Evolutionary conservation across 1,140 invertebrate species (phyloP).

Genomic region (Eueides isabella): DNA sequence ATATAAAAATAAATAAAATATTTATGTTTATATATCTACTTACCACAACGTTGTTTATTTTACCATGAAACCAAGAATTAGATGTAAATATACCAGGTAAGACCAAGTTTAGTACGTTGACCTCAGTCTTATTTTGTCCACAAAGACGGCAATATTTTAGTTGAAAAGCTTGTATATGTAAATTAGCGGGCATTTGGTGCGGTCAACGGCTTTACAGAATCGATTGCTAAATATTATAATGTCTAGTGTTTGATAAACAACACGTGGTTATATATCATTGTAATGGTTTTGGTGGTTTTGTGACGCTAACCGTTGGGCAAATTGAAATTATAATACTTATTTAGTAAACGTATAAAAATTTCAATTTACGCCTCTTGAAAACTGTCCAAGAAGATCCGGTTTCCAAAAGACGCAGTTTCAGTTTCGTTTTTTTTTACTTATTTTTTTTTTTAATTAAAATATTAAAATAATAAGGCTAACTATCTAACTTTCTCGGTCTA

Average conservation of each 20-base stretch:
- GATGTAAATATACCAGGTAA: not conserved
- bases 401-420: no score
- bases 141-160: constrained; percentile 31
- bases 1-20: not conserved
- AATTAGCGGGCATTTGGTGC: constrained; percentile 34
- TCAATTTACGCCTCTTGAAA: no score
- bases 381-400: no score
- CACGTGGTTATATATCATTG: not conserved
- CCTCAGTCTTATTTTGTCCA: constrained; percentile 25
- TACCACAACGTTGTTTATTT: not conserved
- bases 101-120: constrained; percentile 23
- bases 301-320: no score
- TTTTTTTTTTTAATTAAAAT: no score
- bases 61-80: not conserved
- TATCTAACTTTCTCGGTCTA: no score
- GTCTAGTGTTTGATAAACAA: constrained; percentile 27
- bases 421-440: no score
- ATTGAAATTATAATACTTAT: no score
- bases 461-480: no score
- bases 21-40: not conserved
- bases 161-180: constrained; percentile 45
- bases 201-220: constrained; percentile 39
- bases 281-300: not conserved
- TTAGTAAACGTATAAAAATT: no score
- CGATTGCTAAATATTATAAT: constrained; percentile 22